Evolutionary conservation across 2,888 invertebrate genomes (phyloP), one percentile per base, ranked within the genome.

Genomic region (Acleris laterana): DNA sequence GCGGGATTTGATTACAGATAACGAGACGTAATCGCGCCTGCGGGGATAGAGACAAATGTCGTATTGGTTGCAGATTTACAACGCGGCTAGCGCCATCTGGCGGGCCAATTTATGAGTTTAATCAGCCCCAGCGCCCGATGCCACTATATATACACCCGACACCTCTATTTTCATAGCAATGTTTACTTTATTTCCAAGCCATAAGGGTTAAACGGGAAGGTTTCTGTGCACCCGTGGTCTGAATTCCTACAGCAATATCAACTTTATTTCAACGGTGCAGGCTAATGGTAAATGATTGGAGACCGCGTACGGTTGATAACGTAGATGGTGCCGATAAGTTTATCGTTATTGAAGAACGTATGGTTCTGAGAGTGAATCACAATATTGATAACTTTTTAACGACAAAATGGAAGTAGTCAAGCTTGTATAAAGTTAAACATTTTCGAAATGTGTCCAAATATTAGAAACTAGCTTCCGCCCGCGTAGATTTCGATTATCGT

Each of bases 81-180:
- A 79, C 83, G 86, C 79, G 84, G 85, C 82, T 76, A 75, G 82
- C 80, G 85, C 84, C 90, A 89, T 88, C 89, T 91, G 91, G 88
- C 84, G 86, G 77, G 73, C 79, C 83, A 87, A 92, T 92, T 91
- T 91, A 92, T 90, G 90, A 89, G 82, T 90, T 91, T 91, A 91
- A 92, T 91, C 90, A 89, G 86, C 77, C 75, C 70, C 63, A 59
- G 69, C 68, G 65, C 66, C 52, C 56, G 61, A 57, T 62, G 66
- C 61, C 13, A 44, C 22, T 66, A 52, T 53, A 61, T 66, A 52
- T 53, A 61, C 56, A 57, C 56, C 61, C 61, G 56, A 56, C 46
- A 55, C 44, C 28, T 46, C 44, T 42, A 56, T 55, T 44, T 17
- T 16, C 32, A 56, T 13, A 38, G 13, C 38, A 57, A 57, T 48